Evolutionary conservation across 2,888 invertebrate genomes (phyloP).

Genomic region (Apocheima hispidaria): DNA sequence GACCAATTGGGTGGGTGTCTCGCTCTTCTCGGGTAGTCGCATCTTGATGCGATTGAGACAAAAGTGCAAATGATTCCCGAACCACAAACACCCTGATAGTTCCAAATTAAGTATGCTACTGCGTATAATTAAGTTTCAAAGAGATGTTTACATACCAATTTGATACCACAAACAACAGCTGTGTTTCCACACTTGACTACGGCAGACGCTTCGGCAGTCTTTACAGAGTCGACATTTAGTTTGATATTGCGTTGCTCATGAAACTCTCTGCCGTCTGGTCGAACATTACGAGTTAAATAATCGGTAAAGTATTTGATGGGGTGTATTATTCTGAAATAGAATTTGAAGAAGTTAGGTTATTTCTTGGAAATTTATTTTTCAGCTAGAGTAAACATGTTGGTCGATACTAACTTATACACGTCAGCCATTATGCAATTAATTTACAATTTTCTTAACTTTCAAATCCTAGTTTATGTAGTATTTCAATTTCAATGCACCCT

Average conservation of each 20-base stretch:
- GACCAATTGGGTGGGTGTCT: no score
- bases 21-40: no score
- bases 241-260: constrained; percentile 88
- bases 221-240: constrained; percentile 72
- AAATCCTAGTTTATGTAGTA: no score
- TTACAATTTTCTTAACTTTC: not conserved
- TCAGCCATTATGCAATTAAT: constrained; percentile 61
- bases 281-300: constrained; percentile 88
- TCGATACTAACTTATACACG: constrained; percentile 68
- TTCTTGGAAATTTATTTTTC: not conserved
- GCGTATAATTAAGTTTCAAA: no score
- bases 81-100: no score
- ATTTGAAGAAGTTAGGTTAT: constrained; percentile 35
- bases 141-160: constrained; percentile 86
- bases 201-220: constrained; percentile 90
- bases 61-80: no score
- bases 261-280: constrained; percentile 93
- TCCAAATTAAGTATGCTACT: no score
- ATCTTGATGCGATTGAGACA: no score
- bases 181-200: constrained; percentile 93
- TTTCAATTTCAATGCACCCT: no score
- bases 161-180: constrained; percentile 93
- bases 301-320: constrained; percentile 92
- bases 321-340: constrained; percentile 88
- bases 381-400: not conserved